Conservation (phyloP, 2,797 vertebrate genomes). For the Chaenodraco wilsoni region DNA sequence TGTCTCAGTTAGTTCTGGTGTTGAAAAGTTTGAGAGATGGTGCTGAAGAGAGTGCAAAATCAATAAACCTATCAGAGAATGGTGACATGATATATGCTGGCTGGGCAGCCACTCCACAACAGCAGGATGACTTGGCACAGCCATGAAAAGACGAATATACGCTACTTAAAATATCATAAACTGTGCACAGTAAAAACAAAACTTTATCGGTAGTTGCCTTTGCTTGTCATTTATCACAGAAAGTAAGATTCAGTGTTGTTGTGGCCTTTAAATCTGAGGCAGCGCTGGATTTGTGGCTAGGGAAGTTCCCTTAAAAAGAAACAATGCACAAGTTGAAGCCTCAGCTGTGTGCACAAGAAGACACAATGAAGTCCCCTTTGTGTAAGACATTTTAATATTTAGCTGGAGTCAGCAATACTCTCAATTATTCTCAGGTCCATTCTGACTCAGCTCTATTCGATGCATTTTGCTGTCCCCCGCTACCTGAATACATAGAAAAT, state of each 20-base stretch:
- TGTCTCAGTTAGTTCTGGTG: conserved; percentile 80
- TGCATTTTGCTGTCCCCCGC: conserved; percentile 39
- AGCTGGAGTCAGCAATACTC: conserved; percentile 29
- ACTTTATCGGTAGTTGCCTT: conserved; percentile 73
- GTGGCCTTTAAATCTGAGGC: conserved; percentile 37
- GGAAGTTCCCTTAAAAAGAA: conserved; percentile 21
- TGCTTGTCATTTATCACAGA: conserved; percentile 58
- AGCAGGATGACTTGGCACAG: conserved; percentile 53
- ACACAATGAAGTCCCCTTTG: conserved; percentile 12
- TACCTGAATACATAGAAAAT: conserved; percentile 69
- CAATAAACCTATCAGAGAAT: conserved; percentile 79
- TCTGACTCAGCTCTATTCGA: conserved; percentile 61
- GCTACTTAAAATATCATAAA: conserved; percentile 79
- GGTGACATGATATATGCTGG: conserved; percentile 80
- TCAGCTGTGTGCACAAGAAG: conserved; percentile 10
- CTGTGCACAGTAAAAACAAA: conserved; percentile 74
- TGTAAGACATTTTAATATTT: conserved; percentile 15
- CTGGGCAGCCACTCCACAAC: conserved; percentile 40
- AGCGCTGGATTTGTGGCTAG: conserved; percentile 20
- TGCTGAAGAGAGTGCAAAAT: conserved; percentile 72
- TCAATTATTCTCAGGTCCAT: conserved; percentile 42
- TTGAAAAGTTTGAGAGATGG: conserved; percentile 80
- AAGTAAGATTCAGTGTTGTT: conserved; percentile 54
- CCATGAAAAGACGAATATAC: conserved; percentile 70
- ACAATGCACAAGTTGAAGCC: conserved; percentile 14